phyloP scores from a whole-genome alignment of 1,140 invertebrate species.

The Drosophila cardini region DNA sequence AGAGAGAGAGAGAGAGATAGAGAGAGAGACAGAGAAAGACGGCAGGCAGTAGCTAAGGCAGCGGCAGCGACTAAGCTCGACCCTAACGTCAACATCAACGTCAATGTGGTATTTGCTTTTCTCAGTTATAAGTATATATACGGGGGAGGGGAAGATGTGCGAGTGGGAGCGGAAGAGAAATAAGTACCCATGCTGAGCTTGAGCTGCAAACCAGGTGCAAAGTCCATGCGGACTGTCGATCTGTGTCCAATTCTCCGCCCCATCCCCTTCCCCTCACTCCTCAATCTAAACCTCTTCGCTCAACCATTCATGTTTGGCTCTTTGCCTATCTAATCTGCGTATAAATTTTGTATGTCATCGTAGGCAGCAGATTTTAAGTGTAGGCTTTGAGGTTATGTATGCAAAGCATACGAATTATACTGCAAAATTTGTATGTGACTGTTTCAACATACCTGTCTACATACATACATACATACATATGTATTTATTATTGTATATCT shows the following conservation, averaged over 20 bases:
- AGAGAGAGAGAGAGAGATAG: too few relatives aligned
- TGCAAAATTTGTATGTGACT: background rate
- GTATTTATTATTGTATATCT: constrained; percentile 7
- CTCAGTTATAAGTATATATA: background rate
- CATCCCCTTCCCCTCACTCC: background rate
- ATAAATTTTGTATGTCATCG: constrained; percentile 72
- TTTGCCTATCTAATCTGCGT: constrained; percentile 52
- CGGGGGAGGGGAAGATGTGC: background rate
- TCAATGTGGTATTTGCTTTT: constrained; percentile 30
- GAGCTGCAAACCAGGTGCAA: constrained; percentile 17
- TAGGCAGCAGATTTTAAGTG: constrained; percentile 47
- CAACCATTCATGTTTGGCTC: background rate
- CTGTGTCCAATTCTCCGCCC: background rate
- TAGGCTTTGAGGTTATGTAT: constrained; percentile 32
- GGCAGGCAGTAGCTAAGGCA: background rate
- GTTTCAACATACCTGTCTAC: background rate
- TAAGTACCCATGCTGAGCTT: constrained; percentile 32
- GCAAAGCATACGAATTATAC: constrained; percentile 13
- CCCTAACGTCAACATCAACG: constrained; percentile 32
- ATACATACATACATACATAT: background rate
- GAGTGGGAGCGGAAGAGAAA: background rate
- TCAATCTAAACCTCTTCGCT: constrained; percentile 28
- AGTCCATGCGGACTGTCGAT: constrained; percentile 39
- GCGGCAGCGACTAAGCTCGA: constrained; percentile 19
- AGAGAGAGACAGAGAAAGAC: too few relatives aligned